Evolutionary conservation across 2,888 invertebrate species (phyloP).

Genomic region (Encarsia formosa): DNA sequence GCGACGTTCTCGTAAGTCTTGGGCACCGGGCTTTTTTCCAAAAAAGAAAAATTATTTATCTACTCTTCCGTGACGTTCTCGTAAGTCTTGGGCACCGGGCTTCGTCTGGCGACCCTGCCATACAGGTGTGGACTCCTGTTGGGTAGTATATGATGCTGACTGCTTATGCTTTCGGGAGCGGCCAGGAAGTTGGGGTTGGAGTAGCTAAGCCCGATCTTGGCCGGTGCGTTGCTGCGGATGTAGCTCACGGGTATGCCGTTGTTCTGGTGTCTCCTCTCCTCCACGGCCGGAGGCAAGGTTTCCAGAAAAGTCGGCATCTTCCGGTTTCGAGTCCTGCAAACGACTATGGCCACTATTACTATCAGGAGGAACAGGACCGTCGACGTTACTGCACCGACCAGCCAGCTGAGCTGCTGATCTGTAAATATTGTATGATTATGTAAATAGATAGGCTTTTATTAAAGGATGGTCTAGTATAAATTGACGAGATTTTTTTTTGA

Average conservation of each 20-base stretch:
- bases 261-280: background rate
- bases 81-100: constrained; percentile 22
- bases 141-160: constrained; percentile 33
- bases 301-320: constrained; percentile 37
- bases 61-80: constrained; percentile 28
- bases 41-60: constrained; percentile 33
- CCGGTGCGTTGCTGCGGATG: background rate
- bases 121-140: constrained; percentile 38
- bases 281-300: constrained; percentile 30
- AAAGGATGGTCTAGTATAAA: too few relatives aligned
- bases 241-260: background rate
- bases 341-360: constrained; percentile 42
- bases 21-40: too few relatives aligned
- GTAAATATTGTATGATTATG: constrained; percentile 14
- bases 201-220: constrained; percentile 19
- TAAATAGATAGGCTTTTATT: too few relatives aligned
- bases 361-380: constrained; percentile 43
- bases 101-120: constrained; percentile 8
- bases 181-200: constrained; percentile 20
- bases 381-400: constrained; percentile 46
- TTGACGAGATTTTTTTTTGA: too few relatives aligned
- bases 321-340: constrained; percentile 38
- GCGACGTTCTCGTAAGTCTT: too few relatives aligned
- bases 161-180: constrained; percentile 11
- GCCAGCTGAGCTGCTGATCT: constrained; percentile 46